These are phyloP conservation scores for Xiphydria camelus DNA, from an alignment of 2,888 invertebrate genomes.

Conservation along the genomic window DNA sequence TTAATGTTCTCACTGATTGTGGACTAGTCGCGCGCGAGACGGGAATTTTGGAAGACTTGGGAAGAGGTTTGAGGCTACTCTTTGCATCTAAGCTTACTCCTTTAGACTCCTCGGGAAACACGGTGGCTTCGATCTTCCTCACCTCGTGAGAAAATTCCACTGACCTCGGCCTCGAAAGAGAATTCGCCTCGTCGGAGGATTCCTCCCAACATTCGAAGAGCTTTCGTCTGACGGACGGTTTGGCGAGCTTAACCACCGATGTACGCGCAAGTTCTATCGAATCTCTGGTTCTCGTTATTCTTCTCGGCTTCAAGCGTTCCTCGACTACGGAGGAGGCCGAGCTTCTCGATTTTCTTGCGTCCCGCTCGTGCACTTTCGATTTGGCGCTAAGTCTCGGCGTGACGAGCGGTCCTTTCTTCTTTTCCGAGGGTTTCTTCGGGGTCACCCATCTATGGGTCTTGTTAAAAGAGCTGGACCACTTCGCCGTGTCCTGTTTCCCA, in stretches of 20 bases:
- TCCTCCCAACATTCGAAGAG: conserved; percentile 27
- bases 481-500: too few relatives aligned
- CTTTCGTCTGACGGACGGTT: conserved; percentile 33
- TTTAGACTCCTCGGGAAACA: neutral
- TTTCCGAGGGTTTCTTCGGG: too few relatives aligned
- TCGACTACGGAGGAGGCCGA: too few relatives aligned
- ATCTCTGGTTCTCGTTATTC: conserved; percentile 14
- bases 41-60: neutral
- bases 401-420: too few relatives aligned
- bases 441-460: too few relatives aligned
- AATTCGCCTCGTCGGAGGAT: neutral
- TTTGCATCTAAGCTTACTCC: neutral
- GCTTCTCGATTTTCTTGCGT: neutral
- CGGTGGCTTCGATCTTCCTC: too few relatives aligned
- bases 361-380: too few relatives aligned
- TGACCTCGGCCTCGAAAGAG: neutral
- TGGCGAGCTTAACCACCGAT: neutral
- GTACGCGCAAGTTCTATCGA: conserved; percentile 20
- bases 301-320: conserved; percentile 3
- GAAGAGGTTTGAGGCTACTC: neutral
- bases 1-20: conserved; percentile 21
- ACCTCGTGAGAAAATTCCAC: conserved; percentile 9
- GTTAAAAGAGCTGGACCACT: too few relatives aligned
- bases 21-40: neutral
- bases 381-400: too few relatives aligned